Percentiles rank a stretch among this genome's conserved stretches.
phyloP scores from a whole-genome alignment of 2,888 invertebrate species.

The Caenorhabditis auriculariae region DNA sequence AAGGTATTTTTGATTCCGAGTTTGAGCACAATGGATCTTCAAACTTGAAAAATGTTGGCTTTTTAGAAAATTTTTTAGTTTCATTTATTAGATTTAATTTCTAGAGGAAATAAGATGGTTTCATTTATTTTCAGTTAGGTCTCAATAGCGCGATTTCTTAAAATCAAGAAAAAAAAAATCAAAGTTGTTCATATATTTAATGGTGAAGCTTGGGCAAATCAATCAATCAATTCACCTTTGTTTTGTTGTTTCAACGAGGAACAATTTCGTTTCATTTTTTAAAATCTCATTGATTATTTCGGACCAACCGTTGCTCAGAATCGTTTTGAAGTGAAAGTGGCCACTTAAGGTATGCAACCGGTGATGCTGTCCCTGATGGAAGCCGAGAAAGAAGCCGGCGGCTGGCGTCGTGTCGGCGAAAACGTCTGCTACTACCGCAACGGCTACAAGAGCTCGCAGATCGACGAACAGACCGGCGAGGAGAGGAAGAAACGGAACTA shows the following conservation, averaged over 20 bases:
- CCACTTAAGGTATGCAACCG: slow-evolving; percentile 79
- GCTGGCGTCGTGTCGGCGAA: slow-evolving; percentile 77
- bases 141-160: too few species aligned
- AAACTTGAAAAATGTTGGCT: too few species aligned
- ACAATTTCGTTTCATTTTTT: too few species aligned
- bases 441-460: slow-evolving; percentile 56
- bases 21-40: too few species aligned
- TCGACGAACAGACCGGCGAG: slow-evolving; percentile 25
- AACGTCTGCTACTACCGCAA: slow-evolving; percentile 83
- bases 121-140: too few species aligned
- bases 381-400: slow-evolving; percentile 67
- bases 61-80: slow-evolving; percentile 5
- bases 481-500: slow-evolving; percentile 65
- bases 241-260: slow-evolving; percentile 8
- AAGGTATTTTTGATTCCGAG: too few species aligned
- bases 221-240: neutral
- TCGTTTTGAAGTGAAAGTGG: neutral
- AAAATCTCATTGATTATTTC: too few species aligned
- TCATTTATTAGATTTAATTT: neutral
- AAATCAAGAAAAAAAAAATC: too few species aligned
- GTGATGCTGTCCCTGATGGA: slow-evolving; percentile 81
- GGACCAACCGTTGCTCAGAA: neutral
- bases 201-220: too few species aligned
- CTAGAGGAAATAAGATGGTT: too few species aligned
- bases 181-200: too few species aligned